These are phyloP conservation scores for Bergia puertoricense DNA, from an alignment of 92 coral and sea anemone genomes.

Conservation along the genomic window DNA sequence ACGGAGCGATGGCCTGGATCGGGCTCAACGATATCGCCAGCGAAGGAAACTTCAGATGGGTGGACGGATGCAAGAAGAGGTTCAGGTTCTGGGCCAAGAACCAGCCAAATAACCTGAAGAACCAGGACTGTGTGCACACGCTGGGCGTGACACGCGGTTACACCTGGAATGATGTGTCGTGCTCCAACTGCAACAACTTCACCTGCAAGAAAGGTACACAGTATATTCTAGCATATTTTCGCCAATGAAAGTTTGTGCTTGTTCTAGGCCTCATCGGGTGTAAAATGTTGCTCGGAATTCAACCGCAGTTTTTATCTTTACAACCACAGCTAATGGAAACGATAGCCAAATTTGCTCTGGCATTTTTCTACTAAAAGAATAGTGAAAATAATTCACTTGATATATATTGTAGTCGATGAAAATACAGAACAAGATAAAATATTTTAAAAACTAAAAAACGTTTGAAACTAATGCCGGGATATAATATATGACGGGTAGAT, in stretches of 20 bases:
- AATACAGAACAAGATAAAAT: too few relatives aligned
- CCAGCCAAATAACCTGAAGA: constrained; percentile 54
- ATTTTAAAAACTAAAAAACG: too few relatives aligned
- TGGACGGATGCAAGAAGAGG: constrained; percentile 50
- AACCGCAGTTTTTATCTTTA: too few relatives aligned
- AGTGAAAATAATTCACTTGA: too few relatives aligned
- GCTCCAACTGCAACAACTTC: constrained; percentile 49
- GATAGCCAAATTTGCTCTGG: too few relatives aligned
- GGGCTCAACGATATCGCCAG: constrained; percentile 76
- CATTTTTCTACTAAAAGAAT: too few relatives aligned
- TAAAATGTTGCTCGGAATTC: too few relatives aligned
- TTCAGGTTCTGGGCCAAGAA: constrained; percentile 64
- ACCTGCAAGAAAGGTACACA: constrained; percentile 56
- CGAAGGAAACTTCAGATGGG: constrained; percentile 64
- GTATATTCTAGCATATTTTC: neutral
- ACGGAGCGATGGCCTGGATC: constrained; percentile 70
- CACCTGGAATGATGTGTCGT: constrained; percentile 61
- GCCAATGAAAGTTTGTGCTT: neutral
- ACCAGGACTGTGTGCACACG: constrained; percentile 64
- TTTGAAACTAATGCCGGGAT: too few relatives aligned
- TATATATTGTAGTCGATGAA: too few relatives aligned
- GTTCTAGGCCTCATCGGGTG: too few relatives aligned
- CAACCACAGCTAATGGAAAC: too few relatives aligned
- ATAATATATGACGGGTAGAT: too few relatives aligned
- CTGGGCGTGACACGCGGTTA: constrained; percentile 41